Percentiles rank a stretch among this genome's conserved stretches.
Evolutionary conservation across 2,888 invertebrate genomes (phyloP).

Genomic region (Ormyrus labotus): DNA sequence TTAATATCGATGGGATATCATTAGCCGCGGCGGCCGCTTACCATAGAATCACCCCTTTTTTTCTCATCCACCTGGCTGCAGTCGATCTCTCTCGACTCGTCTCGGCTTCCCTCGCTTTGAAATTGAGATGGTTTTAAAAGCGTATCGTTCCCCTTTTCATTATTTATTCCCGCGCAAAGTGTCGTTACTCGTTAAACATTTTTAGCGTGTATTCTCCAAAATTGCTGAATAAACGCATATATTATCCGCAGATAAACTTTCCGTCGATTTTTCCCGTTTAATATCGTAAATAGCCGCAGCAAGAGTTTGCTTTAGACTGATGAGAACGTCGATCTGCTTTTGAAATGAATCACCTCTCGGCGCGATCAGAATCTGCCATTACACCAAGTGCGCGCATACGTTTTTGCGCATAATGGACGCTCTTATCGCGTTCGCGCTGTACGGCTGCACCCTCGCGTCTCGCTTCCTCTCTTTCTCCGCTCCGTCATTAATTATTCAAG

Average conservation of each 20-base stretch:
- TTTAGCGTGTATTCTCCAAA: background rate
- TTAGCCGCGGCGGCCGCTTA: conserved; percentile 57
- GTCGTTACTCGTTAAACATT: background rate
- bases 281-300: no score
- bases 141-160: background rate
- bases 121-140: background rate
- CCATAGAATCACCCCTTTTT: conserved; percentile 21
- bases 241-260: background rate
- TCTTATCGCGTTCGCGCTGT: conserved; percentile 36
- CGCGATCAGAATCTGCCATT: conserved; percentile 28
- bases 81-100: conserved; percentile 4
- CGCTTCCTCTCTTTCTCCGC: background rate
- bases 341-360: conserved; percentile 11
- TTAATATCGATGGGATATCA: conserved; percentile 70
- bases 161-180: background rate
- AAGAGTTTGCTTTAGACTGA: no score
- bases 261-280: background rate
- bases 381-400: conserved; percentile 22
- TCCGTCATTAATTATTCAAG: conserved; percentile 50
- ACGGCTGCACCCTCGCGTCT: background rate
- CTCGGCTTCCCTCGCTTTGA: background rate
- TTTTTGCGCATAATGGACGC: conserved; percentile 37
- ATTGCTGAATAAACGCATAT: background rate
- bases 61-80: background rate
- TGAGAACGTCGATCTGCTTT: conserved; percentile 10